Percentiles rank a stretch among this genome's conserved stretches.
These are phyloP conservation scores for Leptarthrus brevirostris DNA, from an alignment of 2,888 invertebrate genomes.

Conservation along the genomic window DNA sequence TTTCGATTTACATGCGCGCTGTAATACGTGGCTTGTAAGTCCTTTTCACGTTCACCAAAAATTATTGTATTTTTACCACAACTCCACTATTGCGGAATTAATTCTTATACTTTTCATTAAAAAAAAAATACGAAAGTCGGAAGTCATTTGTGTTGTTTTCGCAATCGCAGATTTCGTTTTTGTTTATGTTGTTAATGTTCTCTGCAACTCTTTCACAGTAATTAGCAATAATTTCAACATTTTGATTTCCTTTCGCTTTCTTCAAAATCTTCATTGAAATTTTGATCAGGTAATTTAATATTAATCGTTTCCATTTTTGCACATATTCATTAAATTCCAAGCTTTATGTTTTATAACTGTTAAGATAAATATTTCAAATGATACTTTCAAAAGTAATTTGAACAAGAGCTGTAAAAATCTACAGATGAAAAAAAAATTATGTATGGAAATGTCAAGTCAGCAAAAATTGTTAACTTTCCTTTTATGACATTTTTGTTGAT, in stretches of 20 bases:
- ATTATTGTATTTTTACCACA: no score
- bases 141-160: conserved; percentile 12
- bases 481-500: no score
- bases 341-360: no score
- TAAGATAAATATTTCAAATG: background rate
- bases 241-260: conserved; percentile 44
- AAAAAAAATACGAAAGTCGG: no score
- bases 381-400: background rate
- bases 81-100: no score
- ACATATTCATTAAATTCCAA: conserved; percentile 16
- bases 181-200: background rate
- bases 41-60: no score
- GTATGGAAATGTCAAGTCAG: conserved; percentile 47
- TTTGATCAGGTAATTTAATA: conserved; percentile 48
- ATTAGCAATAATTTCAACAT: conserved; percentile 39
- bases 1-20: no score
- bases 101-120: no score
- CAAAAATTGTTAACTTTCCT: no score
- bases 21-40: no score
- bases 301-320: conserved; percentile 47
- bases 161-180: background rate
- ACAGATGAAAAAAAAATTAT: conserved; percentile 11
- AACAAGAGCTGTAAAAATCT: background rate
- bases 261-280: conserved; percentile 47
- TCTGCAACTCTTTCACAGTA: conserved; percentile 19